Percentiles rank a stretch among this genome's conserved stretches.
Conservation (phyloP, 2,888 invertebrate genomes). For the Andrena bicolor region DNA sequence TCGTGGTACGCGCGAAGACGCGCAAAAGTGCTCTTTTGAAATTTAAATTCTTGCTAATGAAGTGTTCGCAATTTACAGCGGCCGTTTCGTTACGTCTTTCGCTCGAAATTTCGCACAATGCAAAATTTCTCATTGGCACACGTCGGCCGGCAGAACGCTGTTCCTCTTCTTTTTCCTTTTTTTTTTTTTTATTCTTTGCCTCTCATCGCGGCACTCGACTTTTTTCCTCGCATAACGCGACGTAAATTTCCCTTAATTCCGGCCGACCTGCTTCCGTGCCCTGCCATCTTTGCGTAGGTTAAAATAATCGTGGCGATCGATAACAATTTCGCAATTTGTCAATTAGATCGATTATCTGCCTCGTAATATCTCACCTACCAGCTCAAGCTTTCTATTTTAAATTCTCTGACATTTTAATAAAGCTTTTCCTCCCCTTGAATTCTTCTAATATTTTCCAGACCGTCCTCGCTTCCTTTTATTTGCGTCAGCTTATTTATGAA, state of each 20-base stretch:
- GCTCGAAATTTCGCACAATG: slow-evolving; percentile 51
- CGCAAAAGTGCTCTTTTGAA: slow-evolving; percentile 58
- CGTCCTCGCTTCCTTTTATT: not conserved
- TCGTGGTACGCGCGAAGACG: slow-evolving; percentile 29
- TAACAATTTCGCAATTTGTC: not conserved
- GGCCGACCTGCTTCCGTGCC: not conserved
- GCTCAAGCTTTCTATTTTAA: no score
- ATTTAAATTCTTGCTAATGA: slow-evolving; percentile 66
- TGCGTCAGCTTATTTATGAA: not conserved
- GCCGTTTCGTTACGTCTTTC: slow-evolving; percentile 45
- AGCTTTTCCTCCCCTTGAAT: not conserved
- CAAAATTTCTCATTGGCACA: slow-evolving; percentile 54
- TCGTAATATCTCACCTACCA: no score
- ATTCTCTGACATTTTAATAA: not conserved
- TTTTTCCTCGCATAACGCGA: slow-evolving; percentile 13
- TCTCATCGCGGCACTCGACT: not conserved
- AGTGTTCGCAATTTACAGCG: slow-evolving; percentile 60
- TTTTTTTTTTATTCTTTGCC: not conserved
- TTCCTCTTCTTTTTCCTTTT: not conserved
- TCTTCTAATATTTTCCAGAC: not conserved
- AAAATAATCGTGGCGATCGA: not conserved
- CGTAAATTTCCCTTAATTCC: slow-evolving; percentile 28
- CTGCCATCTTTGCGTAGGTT: not conserved
- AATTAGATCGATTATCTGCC: not conserved
- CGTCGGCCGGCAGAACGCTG: slow-evolving; percentile 16